Evolutionary conservation across 53 echinoderm and acorn worm species (phyloP).

Genomic region (Astropecten irregularis): DNA sequence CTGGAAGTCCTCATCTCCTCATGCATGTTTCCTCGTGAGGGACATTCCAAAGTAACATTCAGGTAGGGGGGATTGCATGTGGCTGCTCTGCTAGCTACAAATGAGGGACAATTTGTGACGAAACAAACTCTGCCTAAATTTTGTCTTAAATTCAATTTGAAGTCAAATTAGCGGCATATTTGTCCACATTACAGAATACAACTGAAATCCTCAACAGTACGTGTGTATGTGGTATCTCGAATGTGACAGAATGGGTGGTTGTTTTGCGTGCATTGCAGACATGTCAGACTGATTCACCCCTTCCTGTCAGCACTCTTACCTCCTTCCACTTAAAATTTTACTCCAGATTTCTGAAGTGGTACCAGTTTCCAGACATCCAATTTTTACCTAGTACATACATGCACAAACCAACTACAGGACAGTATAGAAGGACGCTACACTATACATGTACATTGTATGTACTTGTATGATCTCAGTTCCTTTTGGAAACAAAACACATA

Average conservation of each 20-base stretch:
- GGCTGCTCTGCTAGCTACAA: too few relatives aligned
- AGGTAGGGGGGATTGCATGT: background rate
- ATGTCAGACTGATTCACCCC: background rate
- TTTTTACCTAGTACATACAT: background rate
- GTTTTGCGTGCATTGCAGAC: too few relatives aligned
- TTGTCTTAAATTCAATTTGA: too few relatives aligned
- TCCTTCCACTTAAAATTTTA: constrained; percentile 38
- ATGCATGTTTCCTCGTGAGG: too few relatives aligned
- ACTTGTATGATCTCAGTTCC: background rate
- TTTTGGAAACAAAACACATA: background rate
- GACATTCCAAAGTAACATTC: constrained; percentile 1
- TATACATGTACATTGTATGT: background rate
- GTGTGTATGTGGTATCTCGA: background rate
- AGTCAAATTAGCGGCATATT: too few relatives aligned
- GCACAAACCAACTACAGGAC: background rate
- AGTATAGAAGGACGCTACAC: background rate
- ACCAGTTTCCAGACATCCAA: background rate
- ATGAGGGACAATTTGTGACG: background rate
- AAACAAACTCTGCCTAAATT: too few relatives aligned
- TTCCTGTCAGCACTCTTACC: background rate
- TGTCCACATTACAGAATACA: background rate
- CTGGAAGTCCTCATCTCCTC: background rate
- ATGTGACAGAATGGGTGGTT: too few relatives aligned
- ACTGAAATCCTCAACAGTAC: background rate
- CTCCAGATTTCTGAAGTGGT: background rate